phyloP scores from a whole-genome alignment of 2,888 invertebrate genomes.

The Agrotis segetum region DNA sequence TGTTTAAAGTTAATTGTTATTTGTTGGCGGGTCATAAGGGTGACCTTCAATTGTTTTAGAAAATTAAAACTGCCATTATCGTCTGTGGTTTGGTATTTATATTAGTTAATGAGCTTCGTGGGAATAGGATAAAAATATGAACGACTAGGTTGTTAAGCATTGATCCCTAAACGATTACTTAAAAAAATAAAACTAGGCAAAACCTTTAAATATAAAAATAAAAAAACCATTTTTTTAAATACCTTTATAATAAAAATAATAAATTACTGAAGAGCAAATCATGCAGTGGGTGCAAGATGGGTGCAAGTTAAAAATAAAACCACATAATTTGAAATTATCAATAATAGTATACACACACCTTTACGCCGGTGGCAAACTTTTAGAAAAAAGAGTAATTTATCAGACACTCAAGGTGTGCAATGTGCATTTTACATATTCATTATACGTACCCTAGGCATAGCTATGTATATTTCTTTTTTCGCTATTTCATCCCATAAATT shows the following conservation, averaged over 20 bases:
- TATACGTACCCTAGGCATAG: slow-evolving; percentile 16
- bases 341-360: slow-evolving; percentile 6
- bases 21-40: slow-evolving; percentile 47
- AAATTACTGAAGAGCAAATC: too few relatives aligned
- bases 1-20: slow-evolving; percentile 64
- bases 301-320: not conserved
- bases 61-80: slow-evolving; percentile 67
- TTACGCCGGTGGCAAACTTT: not conserved
- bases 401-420: slow-evolving; percentile 34
- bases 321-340: not conserved
- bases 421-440: slow-evolving; percentile 51
- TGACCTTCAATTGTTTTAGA: slow-evolving; percentile 79
- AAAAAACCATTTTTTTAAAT: not conserved
- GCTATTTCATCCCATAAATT: slow-evolving; percentile 41
- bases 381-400: slow-evolving; percentile 39
- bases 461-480: slow-evolving; percentile 12
- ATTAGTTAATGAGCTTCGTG: slow-evolving; percentile 6
- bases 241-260: too few relatives aligned
- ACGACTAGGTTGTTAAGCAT: too few relatives aligned
- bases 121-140: too few relatives aligned
- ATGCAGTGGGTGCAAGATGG: too few relatives aligned
- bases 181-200: too few relatives aligned
- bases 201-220: too few relatives aligned
- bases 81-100: slow-evolving; percentile 54
- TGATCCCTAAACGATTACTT: too few relatives aligned